A percentile compares a stretch with the other conserved stretches of the same genome.
phyloP scores from a whole-genome alignment of 2,888 invertebrate species.

The Cephalotes varians region DNA sequence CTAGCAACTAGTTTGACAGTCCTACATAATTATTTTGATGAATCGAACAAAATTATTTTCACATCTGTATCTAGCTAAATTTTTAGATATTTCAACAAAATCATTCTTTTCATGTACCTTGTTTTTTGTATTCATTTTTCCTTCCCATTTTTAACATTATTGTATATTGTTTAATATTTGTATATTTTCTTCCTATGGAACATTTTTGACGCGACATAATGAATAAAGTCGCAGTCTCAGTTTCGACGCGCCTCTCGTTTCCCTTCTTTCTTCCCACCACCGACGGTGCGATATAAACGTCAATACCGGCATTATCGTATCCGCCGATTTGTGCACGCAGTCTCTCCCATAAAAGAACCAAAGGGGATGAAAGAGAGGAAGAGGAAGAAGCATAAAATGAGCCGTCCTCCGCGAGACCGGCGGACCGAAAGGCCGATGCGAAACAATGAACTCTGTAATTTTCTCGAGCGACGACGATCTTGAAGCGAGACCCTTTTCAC shows the following conservation, averaged over 20 bases:
- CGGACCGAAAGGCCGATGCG: slow-evolving; percentile 62
- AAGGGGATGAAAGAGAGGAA: slow-evolving; percentile 23
- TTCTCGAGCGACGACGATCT: slow-evolving; percentile 71
- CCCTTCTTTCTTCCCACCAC: slow-evolving; percentile 31
- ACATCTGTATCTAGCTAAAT: no score
- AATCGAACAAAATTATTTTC: no score
- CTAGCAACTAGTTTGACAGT: no score
- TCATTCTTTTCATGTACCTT: no score
- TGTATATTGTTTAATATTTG: neutral
- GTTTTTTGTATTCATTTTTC: neutral
- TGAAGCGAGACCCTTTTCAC: slow-evolving; percentile 69
- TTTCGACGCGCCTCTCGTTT: slow-evolving; percentile 2
- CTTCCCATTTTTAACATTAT: neutral
- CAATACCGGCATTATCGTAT: slow-evolving; percentile 60
- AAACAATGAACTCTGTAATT: slow-evolving; percentile 77
- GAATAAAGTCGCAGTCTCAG: slow-evolving; percentile 15
- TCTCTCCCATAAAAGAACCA: slow-evolving; percentile 56
- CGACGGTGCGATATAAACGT: slow-evolving; percentile 43
- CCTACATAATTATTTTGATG: no score
- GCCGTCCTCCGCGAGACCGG: slow-evolving; percentile 56
- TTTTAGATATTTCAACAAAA: no score
- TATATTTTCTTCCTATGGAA: neutral
- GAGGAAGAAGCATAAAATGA: slow-evolving; percentile 62
- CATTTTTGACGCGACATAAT: neutral
- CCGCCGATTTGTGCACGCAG: slow-evolving; percentile 63